Conservation (phyloP, 2,888 invertebrate species). For the Nephrotoma appendiculata region DNA sequence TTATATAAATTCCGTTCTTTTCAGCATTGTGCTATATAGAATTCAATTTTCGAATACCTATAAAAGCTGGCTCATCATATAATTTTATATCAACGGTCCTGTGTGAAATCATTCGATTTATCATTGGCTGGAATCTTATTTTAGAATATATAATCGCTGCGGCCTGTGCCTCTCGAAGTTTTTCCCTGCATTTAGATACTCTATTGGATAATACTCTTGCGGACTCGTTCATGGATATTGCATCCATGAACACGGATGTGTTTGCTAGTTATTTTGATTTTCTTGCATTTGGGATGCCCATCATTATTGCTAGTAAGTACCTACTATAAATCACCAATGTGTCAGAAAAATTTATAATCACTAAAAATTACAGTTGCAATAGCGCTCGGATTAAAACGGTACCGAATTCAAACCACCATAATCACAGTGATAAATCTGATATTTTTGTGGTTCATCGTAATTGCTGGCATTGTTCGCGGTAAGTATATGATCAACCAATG, state of each 20-base stretch:
- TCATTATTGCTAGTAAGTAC: conserved; percentile 45
- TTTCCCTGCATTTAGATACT: conserved; percentile 59
- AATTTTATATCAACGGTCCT: conserved; percentile 69
- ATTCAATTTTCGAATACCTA: conserved; percentile 67
- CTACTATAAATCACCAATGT: not conserved
- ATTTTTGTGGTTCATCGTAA: conserved; percentile 58
- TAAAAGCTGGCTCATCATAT: conserved; percentile 73
- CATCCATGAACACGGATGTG: conserved; percentile 42
- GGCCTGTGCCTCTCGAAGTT: conserved; percentile 61
- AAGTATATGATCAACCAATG: conserved; percentile 9
- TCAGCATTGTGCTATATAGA: conserved; percentile 78
- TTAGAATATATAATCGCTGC: conserved; percentile 69
- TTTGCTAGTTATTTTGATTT: conserved; percentile 59
- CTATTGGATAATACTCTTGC: conserved; percentile 47
- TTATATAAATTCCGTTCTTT: conserved; percentile 16
- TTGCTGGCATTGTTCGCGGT: conserved; percentile 49
- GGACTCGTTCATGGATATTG: conserved; percentile 40
- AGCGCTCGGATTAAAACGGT: conserved; percentile 67
- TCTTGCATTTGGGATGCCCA: conserved; percentile 50
- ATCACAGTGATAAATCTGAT: conserved; percentile 57
- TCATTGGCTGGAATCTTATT: conserved; percentile 85
- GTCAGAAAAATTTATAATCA: not conserved
- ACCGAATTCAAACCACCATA: conserved; percentile 60
- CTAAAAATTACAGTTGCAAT: conserved; percentile 38
- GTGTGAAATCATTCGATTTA: conserved; percentile 74